These are phyloP conservation scores for Chelon labrosus DNA, from an alignment of 2,797 vertebrate genomes.

Conservation along the genomic window DNA sequence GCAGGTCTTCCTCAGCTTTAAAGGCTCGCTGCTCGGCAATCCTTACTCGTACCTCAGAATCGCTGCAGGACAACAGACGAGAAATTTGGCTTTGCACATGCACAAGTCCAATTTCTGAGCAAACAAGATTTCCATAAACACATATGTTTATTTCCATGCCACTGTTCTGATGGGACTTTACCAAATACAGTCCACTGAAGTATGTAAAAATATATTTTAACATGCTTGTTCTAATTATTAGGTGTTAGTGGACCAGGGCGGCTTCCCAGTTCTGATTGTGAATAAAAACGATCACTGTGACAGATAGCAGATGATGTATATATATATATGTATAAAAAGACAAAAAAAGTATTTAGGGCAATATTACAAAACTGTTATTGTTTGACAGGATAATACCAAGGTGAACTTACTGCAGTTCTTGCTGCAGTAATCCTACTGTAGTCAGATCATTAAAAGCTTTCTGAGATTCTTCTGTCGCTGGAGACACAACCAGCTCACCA, in stretches of 20 bases:
- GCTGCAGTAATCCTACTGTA: conserved; percentile 82
- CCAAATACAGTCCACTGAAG: not conserved
- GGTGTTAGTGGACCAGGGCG: not conserved
- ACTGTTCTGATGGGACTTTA: not conserved
- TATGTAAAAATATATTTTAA: not conserved
- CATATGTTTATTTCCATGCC: not conserved
- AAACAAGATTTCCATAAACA: not conserved
- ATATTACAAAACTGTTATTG: not conserved
- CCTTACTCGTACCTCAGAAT: conserved; percentile 80
- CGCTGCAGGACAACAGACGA: conserved; percentile 73
- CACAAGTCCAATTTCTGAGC: conserved; percentile 14
- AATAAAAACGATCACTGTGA: not conserved
- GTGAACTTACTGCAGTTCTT: conserved; percentile 83
- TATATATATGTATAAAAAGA: too few relatives aligned
- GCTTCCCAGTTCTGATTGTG: not conserved
- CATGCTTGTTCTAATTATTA: not conserved
- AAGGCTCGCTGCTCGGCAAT: conserved; percentile 85
- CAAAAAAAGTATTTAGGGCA: not conserved
- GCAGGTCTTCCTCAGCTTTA: conserved; percentile 85
- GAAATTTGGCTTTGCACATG: not conserved
- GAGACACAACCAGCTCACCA: conserved; percentile 59
- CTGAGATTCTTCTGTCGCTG: conserved; percentile 78
- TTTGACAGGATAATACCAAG: not conserved
- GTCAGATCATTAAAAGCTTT: conserved; percentile 82
- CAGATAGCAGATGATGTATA: too few relatives aligned